phyloP scores from a whole-genome alignment of 2,888 invertebrate species.

The Nomada flava region DNA sequence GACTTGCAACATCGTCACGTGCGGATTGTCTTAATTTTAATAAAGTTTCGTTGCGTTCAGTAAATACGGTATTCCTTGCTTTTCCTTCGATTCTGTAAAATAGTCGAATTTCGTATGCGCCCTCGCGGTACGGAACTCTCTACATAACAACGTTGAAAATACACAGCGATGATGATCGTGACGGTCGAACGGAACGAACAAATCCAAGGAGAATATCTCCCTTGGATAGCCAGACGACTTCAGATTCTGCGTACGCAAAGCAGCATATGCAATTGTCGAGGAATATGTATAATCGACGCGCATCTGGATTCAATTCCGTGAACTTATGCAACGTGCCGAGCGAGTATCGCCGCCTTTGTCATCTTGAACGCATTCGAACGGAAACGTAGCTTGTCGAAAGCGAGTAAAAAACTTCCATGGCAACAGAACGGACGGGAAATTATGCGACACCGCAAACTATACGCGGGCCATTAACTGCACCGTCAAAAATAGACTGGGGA shows the following conservation, averaged over 20 bases:
- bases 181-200: not conserved
- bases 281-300: slow-evolving; percentile 19
- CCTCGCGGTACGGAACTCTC: too few relatives aligned
- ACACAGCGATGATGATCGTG: too few relatives aligned
- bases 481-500: too few relatives aligned
- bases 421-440: not conserved
- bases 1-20: too few relatives aligned
- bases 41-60: too few relatives aligned
- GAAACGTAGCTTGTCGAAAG: not conserved
- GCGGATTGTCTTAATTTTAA: too few relatives aligned
- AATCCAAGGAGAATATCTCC: not conserved
- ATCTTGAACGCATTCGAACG: not conserved
- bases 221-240: not conserved
- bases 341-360: not conserved
- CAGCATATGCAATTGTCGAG: slow-evolving; percentile 1
- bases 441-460: not conserved
- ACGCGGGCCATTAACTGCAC: not conserved
- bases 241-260: not conserved
- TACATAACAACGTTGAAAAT: too few relatives aligned
- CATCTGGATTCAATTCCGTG: slow-evolving; percentile 54
- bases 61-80: too few relatives aligned
- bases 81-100: too few relatives aligned
- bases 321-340: slow-evolving; percentile 53
- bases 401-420: not conserved
- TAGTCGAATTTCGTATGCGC: too few relatives aligned